Evolutionary conservation across 2,113 vertebrate species (phyloP).

Genomic region (Alces alces): DNA sequence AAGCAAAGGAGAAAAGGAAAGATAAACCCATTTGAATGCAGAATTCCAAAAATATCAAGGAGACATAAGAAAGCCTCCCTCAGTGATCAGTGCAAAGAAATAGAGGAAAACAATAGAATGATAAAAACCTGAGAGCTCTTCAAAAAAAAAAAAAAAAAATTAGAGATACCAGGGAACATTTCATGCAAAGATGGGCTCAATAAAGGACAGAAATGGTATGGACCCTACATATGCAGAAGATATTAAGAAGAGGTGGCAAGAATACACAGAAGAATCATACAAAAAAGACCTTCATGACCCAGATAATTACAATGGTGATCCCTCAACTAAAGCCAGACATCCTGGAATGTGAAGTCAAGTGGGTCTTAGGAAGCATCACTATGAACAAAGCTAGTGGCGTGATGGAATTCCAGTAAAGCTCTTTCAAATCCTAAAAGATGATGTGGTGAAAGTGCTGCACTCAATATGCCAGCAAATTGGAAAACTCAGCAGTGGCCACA

Average conservation of each 20-base stretch:
- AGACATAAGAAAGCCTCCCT: not conserved
- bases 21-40: not conserved
- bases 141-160: not conserved
- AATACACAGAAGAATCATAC: not conserved
- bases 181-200: not conserved
- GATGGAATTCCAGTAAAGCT: not conserved
- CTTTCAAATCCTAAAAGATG: not conserved
- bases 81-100: not conserved
- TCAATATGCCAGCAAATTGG: not conserved
- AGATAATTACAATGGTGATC: not conserved
- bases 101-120: not conserved
- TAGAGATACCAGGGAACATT: not conserved
- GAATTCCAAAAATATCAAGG: not conserved
- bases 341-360: not conserved
- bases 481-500: not conserved
- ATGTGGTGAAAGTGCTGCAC: not conserved
- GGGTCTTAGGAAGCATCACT: not conserved
- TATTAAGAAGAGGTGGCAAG: not conserved
- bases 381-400: not conserved
- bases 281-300: not conserved
- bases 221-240: not conserved
- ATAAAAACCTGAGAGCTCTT: not conserved
- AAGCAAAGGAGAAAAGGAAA: not conserved
- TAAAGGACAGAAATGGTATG: not conserved
- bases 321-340: not conserved